Conservation (phyloP, 2,113 vertebrate species). For the Phoenicopterus ruber region DNA sequence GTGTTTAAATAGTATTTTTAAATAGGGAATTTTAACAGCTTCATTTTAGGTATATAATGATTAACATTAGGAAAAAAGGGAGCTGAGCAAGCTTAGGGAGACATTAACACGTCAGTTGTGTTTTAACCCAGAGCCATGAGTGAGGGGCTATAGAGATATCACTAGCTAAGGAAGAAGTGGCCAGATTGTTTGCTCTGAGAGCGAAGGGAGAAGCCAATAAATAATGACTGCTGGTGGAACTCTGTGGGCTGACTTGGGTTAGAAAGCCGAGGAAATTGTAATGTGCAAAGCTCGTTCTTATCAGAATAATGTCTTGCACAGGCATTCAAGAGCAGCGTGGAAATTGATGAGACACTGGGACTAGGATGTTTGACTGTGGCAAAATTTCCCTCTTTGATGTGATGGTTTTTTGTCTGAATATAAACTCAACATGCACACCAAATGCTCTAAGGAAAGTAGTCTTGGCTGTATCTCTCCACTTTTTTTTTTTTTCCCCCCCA, state of each 20-base stretch:
- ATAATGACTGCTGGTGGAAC: background rate
- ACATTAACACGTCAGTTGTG: background rate
- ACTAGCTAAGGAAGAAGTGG: background rate
- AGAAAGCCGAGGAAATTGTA: background rate
- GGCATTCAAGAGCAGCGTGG: background rate
- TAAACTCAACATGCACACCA: background rate
- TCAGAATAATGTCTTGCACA: background rate
- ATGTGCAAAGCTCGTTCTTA: background rate
- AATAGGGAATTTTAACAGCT: background rate
- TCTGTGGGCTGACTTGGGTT: background rate
- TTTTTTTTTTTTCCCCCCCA: conserved; percentile 13
- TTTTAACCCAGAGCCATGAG: background rate
- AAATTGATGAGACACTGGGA: conserved; percentile 26
- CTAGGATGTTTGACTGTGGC: background rate
- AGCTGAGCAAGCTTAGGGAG: background rate
- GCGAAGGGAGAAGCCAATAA: background rate
- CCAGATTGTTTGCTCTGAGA: background rate
- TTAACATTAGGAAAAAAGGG: background rate
- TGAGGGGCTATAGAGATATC: background rate
- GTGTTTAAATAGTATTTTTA: background rate
- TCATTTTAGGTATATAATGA: background rate
- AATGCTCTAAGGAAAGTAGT: background rate
- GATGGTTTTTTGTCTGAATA: background rate
- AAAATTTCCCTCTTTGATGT: conserved; percentile 5
- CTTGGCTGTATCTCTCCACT: background rate